These are phyloP conservation scores for Diarsia rubi DNA, from an alignment of 2,888 invertebrate genomes.

Conservation along the genomic window DNA sequence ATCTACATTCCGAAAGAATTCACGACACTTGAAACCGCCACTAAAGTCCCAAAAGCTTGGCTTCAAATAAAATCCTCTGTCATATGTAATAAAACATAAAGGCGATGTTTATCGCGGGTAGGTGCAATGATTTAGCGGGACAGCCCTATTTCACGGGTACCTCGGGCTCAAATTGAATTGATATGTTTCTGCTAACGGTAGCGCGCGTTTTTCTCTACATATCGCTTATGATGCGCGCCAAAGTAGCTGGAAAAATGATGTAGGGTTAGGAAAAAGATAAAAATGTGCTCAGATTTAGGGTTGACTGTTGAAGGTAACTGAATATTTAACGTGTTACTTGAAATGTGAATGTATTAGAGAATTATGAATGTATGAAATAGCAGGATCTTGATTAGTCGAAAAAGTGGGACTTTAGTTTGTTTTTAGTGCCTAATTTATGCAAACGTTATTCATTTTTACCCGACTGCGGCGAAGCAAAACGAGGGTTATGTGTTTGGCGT, in stretches of 20 bases:
- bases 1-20: constrained; percentile 34
- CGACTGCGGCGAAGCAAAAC: no score
- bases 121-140: constrained; percentile 84
- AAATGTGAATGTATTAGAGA: not conserved
- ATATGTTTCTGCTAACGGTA: constrained; percentile 88
- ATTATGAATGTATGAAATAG: not conserved
- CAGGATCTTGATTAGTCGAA: not conserved
- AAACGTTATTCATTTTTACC: not conserved
- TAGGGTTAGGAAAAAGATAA: constrained; percentile 72
- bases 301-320: not conserved
- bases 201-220: constrained; percentile 87
- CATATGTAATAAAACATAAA: constrained; percentile 87
- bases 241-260: constrained; percentile 83
- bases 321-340: not conserved
- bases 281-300: not conserved
- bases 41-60: constrained; percentile 37
- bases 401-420: no score
- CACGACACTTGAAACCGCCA: constrained; percentile 23
- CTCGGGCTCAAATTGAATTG: constrained; percentile 88
- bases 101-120: constrained; percentile 87
- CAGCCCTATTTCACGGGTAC: constrained; percentile 85
- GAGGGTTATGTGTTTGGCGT: no score
- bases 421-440: not conserved
- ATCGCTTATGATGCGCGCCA: constrained; percentile 86
- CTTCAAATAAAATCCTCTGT: constrained; percentile 74